Conservation (phyloP, 2,888 invertebrate species). For the Clepsis dumicolana region DNA sequence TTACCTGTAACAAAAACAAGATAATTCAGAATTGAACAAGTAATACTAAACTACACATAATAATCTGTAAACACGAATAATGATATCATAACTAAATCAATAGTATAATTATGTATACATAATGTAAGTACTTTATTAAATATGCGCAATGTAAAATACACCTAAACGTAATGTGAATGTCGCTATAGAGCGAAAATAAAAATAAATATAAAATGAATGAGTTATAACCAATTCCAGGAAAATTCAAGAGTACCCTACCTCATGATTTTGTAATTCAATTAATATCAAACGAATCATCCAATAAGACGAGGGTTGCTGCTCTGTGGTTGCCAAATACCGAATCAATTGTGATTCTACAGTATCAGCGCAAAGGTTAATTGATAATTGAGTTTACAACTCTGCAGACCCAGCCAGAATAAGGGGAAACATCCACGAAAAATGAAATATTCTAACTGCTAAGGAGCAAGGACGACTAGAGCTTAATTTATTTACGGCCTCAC, state of each 20-base stretch:
- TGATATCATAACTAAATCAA: no score
- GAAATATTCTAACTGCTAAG: conserved; percentile 21
- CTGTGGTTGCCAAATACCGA: neutral
- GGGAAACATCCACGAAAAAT: conserved; percentile 22
- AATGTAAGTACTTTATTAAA: no score
- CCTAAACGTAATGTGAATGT: no score
- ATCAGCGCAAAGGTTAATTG: conserved; percentile 29
- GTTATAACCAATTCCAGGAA: neutral
- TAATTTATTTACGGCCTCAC: conserved; percentile 41
- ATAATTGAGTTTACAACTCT: conserved; percentile 34
- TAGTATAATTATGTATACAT: no score
- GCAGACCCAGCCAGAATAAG: conserved; percentile 15
- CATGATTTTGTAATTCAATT: conserved; percentile 13
- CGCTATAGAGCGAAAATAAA: no score
- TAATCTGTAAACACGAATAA: neutral
- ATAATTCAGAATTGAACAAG: neutral
- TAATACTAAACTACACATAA: neutral
- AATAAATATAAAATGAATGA: no score
- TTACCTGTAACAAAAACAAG: conserved; percentile 40
- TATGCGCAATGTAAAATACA: no score
- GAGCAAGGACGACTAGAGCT: conserved; percentile 15
- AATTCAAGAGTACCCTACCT: neutral
- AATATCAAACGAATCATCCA: conserved; percentile 7
- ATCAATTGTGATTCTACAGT: conserved; percentile 23
- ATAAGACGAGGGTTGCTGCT: conserved; percentile 16